Evolutionary conservation across 2,113 vertebrate species (phyloP), one percentile per base, ranked within the genome.

Genomic region (Bombycilla garrulus): DNA sequence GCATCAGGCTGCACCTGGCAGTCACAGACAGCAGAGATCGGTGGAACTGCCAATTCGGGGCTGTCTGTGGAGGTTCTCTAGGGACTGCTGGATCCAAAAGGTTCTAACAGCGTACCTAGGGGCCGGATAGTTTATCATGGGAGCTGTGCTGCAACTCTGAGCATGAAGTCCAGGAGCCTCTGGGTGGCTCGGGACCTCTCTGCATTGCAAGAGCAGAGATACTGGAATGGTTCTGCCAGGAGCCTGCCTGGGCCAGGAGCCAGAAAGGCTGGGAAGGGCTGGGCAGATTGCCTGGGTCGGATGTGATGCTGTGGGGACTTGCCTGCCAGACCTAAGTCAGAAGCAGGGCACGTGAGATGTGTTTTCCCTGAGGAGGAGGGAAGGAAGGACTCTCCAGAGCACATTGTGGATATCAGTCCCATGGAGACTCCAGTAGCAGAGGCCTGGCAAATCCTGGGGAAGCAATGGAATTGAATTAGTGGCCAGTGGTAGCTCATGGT

Each of bases 161-260:
- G 21, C 10, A 6, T 26, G 36, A 84, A 64, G 22, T 36, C 53
- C 11, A 9, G 40, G 25, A 42, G 47, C 12, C 90, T 24, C 48
- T 64, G 61, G 6, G n/a, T 81, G 40, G 23, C 54, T 60, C 0
- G 0, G 56, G 51, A 15, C 6, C 0, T 22, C 5, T 0, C n/a
- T 24, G 10, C 36, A 8, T 7, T 72, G 38, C 58, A 42, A 48
- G 38, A 9, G 12, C n/a, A 48, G 70, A 64, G 47, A 11, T 31
- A 23, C 23, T 72, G 67, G 10, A 65, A 11, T 48, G 31, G 33
- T 31, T 83, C 38, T 80, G 72, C 67, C 57, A 66, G 42, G n/a
- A n/a, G n/a, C n/a, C n/a, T n/a, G n/a, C 35, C 85, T 18, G 44
- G 70, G 42, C 65, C 65, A 26, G 60, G 69, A 66, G 28, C 4